A percentile compares a stretch with the other conserved stretches of the same genome.
These are phyloP conservation scores for Falco novaeseelandiae DNA, from an alignment of 2,797 vertebrate species.

Conservation along the genomic window DNA sequence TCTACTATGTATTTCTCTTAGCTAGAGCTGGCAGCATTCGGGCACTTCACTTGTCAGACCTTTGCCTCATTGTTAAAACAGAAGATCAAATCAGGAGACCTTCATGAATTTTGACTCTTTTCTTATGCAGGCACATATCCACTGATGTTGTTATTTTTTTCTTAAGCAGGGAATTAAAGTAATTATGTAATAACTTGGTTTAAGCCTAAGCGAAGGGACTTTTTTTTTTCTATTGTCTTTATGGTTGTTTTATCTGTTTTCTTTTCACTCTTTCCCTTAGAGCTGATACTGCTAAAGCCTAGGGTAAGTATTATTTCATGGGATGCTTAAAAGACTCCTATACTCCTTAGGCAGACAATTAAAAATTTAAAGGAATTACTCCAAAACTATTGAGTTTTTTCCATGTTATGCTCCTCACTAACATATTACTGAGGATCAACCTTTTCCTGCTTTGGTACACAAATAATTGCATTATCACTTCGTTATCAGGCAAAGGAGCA, in stretches of 20 bases:
- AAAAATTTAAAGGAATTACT: constrained; percentile 39
- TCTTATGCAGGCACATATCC: neutral
- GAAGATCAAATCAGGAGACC: neutral
- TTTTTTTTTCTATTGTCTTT: neutral
- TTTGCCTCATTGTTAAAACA: neutral
- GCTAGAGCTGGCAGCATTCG: neutral
- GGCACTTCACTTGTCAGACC: neutral
- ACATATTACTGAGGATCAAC: constrained; percentile 11
- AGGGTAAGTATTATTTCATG: neutral
- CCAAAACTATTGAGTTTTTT: constrained; percentile 22
- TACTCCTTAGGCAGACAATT: neutral
- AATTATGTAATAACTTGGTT: neutral
- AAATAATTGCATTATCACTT: constrained; percentile 58
- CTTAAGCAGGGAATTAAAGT: neutral
- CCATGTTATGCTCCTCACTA: neutral
- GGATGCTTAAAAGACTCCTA: neutral
- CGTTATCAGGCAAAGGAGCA: constrained; percentile 52
- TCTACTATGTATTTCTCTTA: neutral
- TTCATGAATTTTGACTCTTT: neutral
- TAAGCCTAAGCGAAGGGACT: neutral
- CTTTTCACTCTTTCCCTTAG: neutral
- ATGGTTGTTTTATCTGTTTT: neutral
- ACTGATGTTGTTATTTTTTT: neutral
- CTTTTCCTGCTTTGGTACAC: constrained; percentile 39
- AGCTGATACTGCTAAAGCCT: neutral